Conservation (phyloP, 30 jellyfish, hydroid and myxozoan species). For the Nemopilema nomurai region DNA sequence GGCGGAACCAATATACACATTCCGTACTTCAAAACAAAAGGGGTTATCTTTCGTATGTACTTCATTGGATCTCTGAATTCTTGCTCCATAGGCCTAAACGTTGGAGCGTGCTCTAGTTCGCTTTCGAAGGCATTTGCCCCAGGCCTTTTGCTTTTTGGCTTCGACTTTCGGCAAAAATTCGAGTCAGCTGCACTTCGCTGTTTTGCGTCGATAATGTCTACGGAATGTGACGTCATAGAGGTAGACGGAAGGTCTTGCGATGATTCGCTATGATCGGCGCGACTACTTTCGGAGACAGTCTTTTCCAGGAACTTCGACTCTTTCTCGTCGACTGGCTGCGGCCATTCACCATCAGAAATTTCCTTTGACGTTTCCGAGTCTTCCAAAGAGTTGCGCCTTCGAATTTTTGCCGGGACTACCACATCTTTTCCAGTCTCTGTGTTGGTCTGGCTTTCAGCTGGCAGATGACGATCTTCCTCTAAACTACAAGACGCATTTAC, state of each 20-base stretch:
- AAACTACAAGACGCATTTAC: neutral
- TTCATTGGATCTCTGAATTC: constrained; percentile 74
- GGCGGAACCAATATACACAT: constrained; percentile 75
- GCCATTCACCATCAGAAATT: neutral
- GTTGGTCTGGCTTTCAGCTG: neutral
- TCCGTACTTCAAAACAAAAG: constrained; percentile 54
- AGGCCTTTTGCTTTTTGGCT: neutral
- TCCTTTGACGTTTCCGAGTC: neutral
- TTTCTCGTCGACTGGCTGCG: neutral
- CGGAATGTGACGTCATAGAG: neutral
- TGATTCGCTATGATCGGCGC: neutral
- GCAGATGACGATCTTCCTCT: neutral
- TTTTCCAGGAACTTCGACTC: neutral
- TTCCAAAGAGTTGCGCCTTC: neutral
- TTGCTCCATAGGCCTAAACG: constrained; percentile 77
- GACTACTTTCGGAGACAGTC: neutral
- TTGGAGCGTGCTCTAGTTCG: constrained; percentile 46
- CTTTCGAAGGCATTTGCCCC: constrained; percentile 34
- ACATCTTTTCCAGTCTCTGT: neutral
- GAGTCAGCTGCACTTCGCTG: neutral
- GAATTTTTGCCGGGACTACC: neutral
- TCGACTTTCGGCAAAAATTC: neutral
- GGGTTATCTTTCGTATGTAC: constrained; percentile 50
- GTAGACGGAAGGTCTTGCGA: neutral
- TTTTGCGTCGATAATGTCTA: neutral